Evolutionary conservation across 2,797 vertebrate genomes (phyloP).

Genomic region (Pantherophis vulpinus): DNA sequence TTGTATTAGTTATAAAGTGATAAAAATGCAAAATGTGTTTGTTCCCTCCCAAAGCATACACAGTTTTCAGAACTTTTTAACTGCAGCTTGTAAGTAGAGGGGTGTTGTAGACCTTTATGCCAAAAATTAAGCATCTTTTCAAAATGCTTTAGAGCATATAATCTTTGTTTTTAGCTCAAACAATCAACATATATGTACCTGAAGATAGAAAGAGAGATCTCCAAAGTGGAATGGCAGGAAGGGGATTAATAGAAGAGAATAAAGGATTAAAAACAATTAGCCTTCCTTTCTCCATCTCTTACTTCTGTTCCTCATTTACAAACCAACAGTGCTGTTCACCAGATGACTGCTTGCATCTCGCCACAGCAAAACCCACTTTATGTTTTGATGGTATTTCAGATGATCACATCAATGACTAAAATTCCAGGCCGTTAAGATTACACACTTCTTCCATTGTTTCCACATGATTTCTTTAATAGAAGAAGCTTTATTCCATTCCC

Average conservation of each 20-base stretch:
- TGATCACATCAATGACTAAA: conserved; percentile 53
- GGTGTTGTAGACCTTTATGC: not conserved
- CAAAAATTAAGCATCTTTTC: not conserved
- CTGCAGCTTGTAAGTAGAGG: not conserved
- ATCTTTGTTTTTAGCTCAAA: not conserved
- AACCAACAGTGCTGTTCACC: conserved; percentile 20
- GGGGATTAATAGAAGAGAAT: conserved; percentile 31
- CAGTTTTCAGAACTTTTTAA: not conserved
- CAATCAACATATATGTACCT: conserved; percentile 28
- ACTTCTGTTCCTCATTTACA: conserved; percentile 40
- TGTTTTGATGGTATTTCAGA: conserved; percentile 52
- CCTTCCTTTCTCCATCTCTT: not conserved
- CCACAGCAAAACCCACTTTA: conserved; percentile 54
- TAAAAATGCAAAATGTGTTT: not conserved
- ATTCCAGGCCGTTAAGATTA: conserved; percentile 57
- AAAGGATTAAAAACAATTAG: conserved; percentile 15
- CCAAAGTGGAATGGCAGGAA: conserved; percentile 28
- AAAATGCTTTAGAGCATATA: not conserved
- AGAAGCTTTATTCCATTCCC: conserved; percentile 66
- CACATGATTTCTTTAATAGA: conserved; percentile 65
- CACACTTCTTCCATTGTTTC: conserved; percentile 67
- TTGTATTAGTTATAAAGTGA: not conserved
- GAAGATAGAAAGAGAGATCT: not conserved
- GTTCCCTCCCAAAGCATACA: not conserved
- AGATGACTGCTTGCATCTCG: conserved; percentile 48